A percentile compares a stretch with the other conserved stretches of the same genome.
Evolutionary conservation across 2,888 invertebrate species (phyloP).

Genomic region (Sthenelais limicola): DNA sequence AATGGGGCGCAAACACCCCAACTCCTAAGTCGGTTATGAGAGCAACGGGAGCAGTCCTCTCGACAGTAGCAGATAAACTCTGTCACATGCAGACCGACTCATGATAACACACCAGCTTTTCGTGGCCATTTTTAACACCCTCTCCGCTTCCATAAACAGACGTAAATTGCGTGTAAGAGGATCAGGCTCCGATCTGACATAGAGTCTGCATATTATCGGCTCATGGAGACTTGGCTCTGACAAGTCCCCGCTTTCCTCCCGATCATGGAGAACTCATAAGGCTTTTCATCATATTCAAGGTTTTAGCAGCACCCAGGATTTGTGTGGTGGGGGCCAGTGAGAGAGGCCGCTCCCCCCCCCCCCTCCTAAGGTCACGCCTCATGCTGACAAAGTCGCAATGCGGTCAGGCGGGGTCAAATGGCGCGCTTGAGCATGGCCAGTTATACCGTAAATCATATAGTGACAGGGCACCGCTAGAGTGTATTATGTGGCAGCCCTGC

Average conservation of each 20-base stretch:
- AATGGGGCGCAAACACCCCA: background rate
- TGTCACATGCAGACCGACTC: background rate
- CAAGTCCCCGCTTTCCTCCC: too few relatives aligned
- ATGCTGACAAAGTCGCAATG: constrained; percentile 10
- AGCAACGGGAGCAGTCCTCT: background rate
- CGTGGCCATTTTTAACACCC: constrained; percentile 26
- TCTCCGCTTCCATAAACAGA: constrained; percentile 33
- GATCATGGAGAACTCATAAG: too few relatives aligned
- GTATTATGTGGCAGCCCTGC: too few relatives aligned
- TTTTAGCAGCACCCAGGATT: too few relatives aligned
- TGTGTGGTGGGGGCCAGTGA: too few relatives aligned
- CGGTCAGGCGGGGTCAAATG: constrained; percentile 24
- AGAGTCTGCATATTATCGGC: constrained; percentile 15
- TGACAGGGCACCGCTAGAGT: too few relatives aligned
- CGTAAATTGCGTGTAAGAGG: constrained; percentile 39
- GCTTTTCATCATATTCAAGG: constrained; percentile 29
- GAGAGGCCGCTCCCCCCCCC: constrained; percentile 9
- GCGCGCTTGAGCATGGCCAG: too few relatives aligned
- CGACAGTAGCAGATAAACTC: background rate
- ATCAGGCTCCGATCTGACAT: constrained; percentile 32
- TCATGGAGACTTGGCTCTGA: background rate
- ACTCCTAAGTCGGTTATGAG: constrained; percentile 27
- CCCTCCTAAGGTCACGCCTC: constrained; percentile 25
- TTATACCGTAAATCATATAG: too few relatives aligned
- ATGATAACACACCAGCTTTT: background rate